These are phyloP conservation scores for Caenorhabditis afra DNA, from an alignment of 2,888 invertebrate genomes.

Conservation along the genomic window DNA sequence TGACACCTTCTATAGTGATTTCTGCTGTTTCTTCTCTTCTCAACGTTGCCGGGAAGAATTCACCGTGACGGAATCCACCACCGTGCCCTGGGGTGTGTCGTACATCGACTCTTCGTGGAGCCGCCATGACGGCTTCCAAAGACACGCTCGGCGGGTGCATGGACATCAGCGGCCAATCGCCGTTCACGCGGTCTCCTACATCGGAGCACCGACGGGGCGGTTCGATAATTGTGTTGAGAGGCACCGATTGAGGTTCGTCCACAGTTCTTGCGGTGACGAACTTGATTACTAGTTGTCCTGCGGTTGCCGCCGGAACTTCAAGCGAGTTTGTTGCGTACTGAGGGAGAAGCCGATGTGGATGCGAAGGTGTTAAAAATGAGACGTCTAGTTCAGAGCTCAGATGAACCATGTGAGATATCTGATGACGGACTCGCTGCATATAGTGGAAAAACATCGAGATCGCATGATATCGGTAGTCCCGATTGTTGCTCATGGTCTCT, in stretches of 20 bases:
- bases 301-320: conserved; percentile 3
- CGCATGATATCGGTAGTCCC: conserved; percentile 32
- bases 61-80: too few species aligned
- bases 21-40: background rate
- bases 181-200: conserved; percentile 6
- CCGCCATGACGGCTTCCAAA: conserved; percentile 1
- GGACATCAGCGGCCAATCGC: conserved; percentile 50
- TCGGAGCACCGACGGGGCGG: conserved; percentile 15
- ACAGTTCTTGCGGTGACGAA: background rate
- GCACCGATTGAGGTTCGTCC: background rate
- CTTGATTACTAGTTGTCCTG: background rate
- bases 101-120: conserved; percentile 9
- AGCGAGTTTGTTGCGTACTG: conserved; percentile 25
- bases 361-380: conserved; percentile 1
- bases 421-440: conserved; percentile 40
- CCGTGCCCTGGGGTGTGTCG: background rate
- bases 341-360: conserved; percentile 42
- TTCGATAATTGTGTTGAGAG: background rate
- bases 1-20: background rate
- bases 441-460: conserved; percentile 36
- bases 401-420: conserved; percentile 37
- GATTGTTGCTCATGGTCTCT: background rate
- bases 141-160: conserved; percentile 37
- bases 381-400: conserved; percentile 37
- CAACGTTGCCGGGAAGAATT: too few species aligned